Conservation (phyloP, 2,797 vertebrate genomes). For the Microctenopoma stevenorrisi region DNA sequence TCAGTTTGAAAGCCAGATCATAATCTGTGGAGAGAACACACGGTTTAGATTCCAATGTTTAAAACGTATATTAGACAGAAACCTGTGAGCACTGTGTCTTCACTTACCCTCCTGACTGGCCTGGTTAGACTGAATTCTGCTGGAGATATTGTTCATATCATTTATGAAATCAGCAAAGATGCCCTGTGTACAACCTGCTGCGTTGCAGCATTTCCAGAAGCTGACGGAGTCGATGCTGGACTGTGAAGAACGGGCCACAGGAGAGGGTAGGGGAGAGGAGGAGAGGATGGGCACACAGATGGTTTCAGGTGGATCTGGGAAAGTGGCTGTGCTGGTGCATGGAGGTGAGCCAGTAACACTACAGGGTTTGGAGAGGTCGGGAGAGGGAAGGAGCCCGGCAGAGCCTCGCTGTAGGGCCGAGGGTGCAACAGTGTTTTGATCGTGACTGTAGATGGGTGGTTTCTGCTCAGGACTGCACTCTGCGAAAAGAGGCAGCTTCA, state of each 20-base stretch:
- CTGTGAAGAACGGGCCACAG: fast-evolving
- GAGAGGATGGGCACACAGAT: background rate
- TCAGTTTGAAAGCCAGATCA: constrained; percentile 63
- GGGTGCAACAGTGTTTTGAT: background rate
- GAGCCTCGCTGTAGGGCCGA: background rate
- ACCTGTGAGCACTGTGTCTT: background rate
- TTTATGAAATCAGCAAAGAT: constrained; percentile 72
- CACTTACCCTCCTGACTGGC: constrained; percentile 79
- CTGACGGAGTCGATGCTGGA: constrained; percentile 17
- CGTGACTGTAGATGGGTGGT: background rate
- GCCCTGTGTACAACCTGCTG: constrained; percentile 67
- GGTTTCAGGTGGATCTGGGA: background rate
- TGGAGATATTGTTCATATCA: constrained; percentile 63
- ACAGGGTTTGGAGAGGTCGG: fast-evolving
- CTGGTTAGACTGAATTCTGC: constrained; percentile 67
- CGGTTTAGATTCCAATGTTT: background rate
- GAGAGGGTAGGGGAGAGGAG: background rate
- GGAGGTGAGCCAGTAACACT: background rate
- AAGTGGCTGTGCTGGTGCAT: fast-evolving
- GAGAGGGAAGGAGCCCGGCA: background rate
- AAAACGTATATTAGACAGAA: background rate
- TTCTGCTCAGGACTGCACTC: background rate
- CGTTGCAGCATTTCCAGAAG: constrained; percentile 83
- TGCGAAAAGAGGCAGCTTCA: constrained; percentile 7
- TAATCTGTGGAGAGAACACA: constrained; percentile 73